phyloP scores from a whole-genome alignment of 2,888 invertebrate genomes.

The Drepanosiphum platanoidis region DNA sequence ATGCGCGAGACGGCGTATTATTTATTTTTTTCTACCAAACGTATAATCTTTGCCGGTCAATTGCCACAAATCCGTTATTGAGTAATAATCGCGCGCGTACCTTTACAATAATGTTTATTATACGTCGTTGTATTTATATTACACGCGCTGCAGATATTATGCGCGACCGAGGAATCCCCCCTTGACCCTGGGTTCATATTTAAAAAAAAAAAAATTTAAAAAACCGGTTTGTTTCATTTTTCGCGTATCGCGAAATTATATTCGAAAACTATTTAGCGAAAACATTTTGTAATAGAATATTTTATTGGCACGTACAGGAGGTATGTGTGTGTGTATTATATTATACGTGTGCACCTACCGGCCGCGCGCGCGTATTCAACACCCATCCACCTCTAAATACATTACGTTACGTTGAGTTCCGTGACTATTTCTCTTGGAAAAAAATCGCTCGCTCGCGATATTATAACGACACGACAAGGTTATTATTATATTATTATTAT shows the following conservation, averaged over 20 bases:
- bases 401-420: background rate
- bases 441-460: background rate
- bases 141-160: too few species aligned
- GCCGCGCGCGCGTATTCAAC: too few species aligned
- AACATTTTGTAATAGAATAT: background rate
- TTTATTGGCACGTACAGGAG: slow-evolving; percentile 23
- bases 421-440: background rate
- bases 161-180: background rate
- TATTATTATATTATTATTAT: background rate
- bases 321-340: too few species aligned
- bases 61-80: slow-evolving; percentile 7
- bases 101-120: too few species aligned
- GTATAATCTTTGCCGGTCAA: slow-evolving; percentile 20
- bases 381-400: too few species aligned
- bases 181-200: background rate
- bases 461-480: background rate
- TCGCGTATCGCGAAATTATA: background rate
- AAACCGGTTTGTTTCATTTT: slow-evolving; percentile 26
- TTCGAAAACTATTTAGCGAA: slow-evolving; percentile 7
- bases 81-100: too few species aligned
- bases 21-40: background rate
- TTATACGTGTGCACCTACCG: too few species aligned
- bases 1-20: too few species aligned
- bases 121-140: too few species aligned
- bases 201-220: slow-evolving; percentile 19